Percentiles rank a stretch among this genome's conserved stretches.
Evolutionary conservation across 2,113 vertebrate genomes (phyloP).

Genomic region (Hucho hucho): DNA sequence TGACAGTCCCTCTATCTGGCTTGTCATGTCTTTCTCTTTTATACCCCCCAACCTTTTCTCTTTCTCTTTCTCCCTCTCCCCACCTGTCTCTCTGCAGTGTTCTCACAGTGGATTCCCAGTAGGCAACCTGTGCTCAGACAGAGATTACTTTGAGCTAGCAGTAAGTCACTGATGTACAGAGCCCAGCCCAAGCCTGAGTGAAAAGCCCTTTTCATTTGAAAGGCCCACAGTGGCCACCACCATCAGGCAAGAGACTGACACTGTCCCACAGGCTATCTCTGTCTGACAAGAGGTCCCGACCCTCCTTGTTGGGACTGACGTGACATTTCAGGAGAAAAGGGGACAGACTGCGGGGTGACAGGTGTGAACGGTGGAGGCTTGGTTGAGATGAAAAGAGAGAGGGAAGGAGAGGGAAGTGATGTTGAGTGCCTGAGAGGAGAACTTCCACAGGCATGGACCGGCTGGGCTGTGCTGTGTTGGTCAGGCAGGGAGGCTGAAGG

Average conservation of each 20-base stretch:
- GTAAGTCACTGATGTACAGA: not conserved
- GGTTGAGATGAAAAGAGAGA: constrained; percentile 8
- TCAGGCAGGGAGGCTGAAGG: constrained; percentile 11
- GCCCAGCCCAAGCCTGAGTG: constrained; percentile 2
- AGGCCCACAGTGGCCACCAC: not conserved
- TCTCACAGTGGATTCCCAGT: not conserved
- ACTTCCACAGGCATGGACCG: not conserved
- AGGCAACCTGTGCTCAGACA: not conserved
- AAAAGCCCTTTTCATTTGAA: constrained; percentile 11
- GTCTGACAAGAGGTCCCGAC: constrained; percentile 8
- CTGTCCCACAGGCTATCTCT: constrained; percentile 7
- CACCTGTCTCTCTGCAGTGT: constrained; percentile 3
- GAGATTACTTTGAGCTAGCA: constrained; percentile 2
- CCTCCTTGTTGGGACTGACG: constrained; percentile 22
- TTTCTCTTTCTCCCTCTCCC: not conserved
- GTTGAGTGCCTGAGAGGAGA: not conserved
- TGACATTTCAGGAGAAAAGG: constrained; percentile 31
- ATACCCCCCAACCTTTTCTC: not conserved
- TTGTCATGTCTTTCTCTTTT: not conserved
- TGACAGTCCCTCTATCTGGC: not conserved
- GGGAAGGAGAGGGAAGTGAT: not conserved
- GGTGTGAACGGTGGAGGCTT: not conserved
- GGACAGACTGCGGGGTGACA: not conserved
- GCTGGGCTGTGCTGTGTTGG: not conserved
- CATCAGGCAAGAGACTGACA: constrained; percentile 7